Evolutionary conservation across 2,797 vertebrate species (phyloP).

Genomic region (Carcharodon carcharias): DNA sequence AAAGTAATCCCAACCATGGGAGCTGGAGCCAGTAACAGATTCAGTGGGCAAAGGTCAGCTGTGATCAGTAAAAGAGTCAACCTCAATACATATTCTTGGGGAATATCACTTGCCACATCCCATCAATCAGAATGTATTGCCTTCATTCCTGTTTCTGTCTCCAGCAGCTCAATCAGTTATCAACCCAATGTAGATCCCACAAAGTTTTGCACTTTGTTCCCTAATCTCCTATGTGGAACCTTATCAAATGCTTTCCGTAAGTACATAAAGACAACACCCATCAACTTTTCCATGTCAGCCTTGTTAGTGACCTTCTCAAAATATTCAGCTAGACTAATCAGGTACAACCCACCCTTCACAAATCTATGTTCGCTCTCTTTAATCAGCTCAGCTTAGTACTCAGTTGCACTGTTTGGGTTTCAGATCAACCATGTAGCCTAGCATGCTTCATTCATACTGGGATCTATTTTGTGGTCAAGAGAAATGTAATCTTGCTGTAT

Average conservation of each 20-base stretch:
- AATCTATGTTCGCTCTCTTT: not conserved
- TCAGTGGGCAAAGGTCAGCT: not conserved
- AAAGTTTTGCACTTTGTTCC: not conserved
- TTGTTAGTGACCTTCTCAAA: not conserved
- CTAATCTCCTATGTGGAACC: not conserved
- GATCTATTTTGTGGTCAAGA: not conserved
- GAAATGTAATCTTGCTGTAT: not conserved
- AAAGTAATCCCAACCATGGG: not conserved
- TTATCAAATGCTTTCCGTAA: not conserved
- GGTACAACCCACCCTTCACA: not conserved
- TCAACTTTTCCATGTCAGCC: not conserved
- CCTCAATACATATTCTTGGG: not conserved
- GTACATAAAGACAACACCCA: no score
- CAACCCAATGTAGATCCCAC: not conserved
- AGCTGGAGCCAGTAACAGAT: not conserved
- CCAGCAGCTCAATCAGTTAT: not conserved
- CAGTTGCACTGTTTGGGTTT: not conserved
- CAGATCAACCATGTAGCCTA: not conserved
- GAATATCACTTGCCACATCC: not conserved
- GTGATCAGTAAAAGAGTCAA: not conserved
- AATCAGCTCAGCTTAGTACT: not conserved
- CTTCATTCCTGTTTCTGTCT: not conserved
- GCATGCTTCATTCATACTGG: not conserved
- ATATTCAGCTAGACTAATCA: not conserved
- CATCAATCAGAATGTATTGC: not conserved